Evolutionary conservation across 1,140 invertebrate species (phyloP), one percentile per base, ranked within the genome.

Genomic region (Andrena cerasifolii): DNA sequence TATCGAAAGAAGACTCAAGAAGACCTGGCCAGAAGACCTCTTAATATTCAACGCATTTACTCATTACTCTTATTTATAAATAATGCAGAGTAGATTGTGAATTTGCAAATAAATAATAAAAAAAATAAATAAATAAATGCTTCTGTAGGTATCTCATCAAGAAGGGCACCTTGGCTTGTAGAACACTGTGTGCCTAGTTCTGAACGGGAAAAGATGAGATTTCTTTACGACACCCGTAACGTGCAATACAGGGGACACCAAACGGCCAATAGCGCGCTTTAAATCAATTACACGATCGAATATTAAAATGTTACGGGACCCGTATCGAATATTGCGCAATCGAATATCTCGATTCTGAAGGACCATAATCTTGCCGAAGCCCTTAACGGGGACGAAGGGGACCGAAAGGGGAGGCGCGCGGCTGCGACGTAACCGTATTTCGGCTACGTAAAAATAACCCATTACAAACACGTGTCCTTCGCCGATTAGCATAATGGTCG

Each of bases 381-480:
- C 33, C 3, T 6, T 40, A 40, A 10, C n/a, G 54, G 40, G 65
- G 10, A 61, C 14, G 16, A 51, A 43, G 45, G 40, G 45, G 40
- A 14, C 33, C 3, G 62, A 31, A 36, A 47, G 56, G 61, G 40
- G n/a, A 12, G 47, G 21, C 40, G 59, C 16, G 51, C 51, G 40
- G 54, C 21, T 40, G 33, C 26, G 59, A 24, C 28, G 71, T 53
- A 76, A 83, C 65, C 56, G 49, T 82, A 68, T 83, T 87, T 83
- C 70, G 61, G 76, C 80, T 68, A 68, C 70, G 70, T 87, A 86
- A 88, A 88, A 88, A 86, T 88, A 82, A 87, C 83, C 85, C 80
- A 88, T 89, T 88, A 87, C 74, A 82, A 85, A 84, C 88, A 89
- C 85, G 87, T 89, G 88, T 89, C 88, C 79, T 88, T 79, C n/a